Base-by-base conservation (phyloP, 92 coral and sea anemone genomes). In the Pocillopora grandis region DNA sequence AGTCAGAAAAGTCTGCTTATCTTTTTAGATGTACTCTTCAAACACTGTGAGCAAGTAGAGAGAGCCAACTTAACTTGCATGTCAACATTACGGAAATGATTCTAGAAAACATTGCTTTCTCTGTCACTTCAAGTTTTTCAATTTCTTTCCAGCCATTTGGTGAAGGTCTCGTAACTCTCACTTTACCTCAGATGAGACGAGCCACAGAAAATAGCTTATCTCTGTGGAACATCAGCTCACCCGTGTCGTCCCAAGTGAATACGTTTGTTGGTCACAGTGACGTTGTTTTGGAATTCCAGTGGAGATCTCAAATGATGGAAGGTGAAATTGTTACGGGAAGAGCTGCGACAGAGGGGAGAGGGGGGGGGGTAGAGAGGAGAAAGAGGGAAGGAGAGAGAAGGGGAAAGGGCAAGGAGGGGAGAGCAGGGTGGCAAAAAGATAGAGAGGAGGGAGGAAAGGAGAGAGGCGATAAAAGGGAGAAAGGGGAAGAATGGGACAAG, bases 161-260 rank as follows among this genome's bases (percentile, higher is more conserved):
- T 4, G 93, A 97, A 80, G 98, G 97, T 6, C 85, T 97, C 75
- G 94, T 97, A 12, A 94, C 99, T 3, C 98, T 97, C 0, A 95
- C 94, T 12, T 89, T 97, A 17, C 98, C 99, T 27, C 98, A 93
- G 78, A 86, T 93, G 59, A 83, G 95, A 14, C 92, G 96, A 66
- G 93, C 31, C 31, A 27, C 94, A 69, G 96, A 93, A 79, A 88
- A 91, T 91, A 95, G 93, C 68, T 78, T 92, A 52, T 91, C 86
- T n/a, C 87, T 97, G 13, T 97, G 99, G 99, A 97, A 94, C 85
- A 84, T 97, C 68, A 90, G 91, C 71, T 90, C 95, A 15, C 94
- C 98, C 37, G 89, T 87, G 23, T 93, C 94, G 17, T 80, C 90
- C 49, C 98, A 98, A 14, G 95, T 91, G n/a, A 95, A 97, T 76